Conservation (phyloP, 2,113 vertebrate genomes). For the Theropithecus gelada region DNA sequence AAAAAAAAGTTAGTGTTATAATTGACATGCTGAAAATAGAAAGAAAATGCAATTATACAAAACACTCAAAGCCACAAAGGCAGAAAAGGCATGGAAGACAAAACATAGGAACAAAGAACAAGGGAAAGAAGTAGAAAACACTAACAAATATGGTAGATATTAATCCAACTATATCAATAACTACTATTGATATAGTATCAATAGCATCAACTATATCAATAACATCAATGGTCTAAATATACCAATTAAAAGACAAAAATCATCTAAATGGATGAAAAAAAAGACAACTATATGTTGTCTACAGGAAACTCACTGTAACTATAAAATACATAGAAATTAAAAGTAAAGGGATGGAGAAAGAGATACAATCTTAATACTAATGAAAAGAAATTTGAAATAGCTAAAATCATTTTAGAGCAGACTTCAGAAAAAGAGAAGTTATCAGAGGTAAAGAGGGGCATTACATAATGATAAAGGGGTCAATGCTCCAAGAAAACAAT, state of each 20-base stretch:
- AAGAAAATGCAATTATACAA: neutral
- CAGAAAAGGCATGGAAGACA: neutral
- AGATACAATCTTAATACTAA: neutral
- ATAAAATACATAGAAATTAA: neutral
- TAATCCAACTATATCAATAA: neutral
- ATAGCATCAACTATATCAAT: neutral
- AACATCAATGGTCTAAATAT: neutral
- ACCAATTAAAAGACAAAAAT: neutral
- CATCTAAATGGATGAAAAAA: neutral
- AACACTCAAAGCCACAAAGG: neutral
- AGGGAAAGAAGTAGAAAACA: neutral
- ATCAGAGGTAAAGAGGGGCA: neutral
- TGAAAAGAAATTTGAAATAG: neutral
- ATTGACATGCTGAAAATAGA: neutral
- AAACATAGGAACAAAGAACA: neutral
- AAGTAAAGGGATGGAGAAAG: neutral
- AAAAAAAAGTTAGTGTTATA: neutral
- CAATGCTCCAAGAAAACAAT: neutral
- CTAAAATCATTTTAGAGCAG: neutral
- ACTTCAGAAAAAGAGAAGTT: neutral
- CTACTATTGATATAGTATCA: neutral
- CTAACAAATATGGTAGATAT: neutral
- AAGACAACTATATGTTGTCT: neutral
- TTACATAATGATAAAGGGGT: neutral
- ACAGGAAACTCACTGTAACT: neutral